Percentiles rank a stretch among this genome's conserved stretches.
Conservation (phyloP, 2,113 vertebrate species). For the Oxyruncus cristatus region DNA sequence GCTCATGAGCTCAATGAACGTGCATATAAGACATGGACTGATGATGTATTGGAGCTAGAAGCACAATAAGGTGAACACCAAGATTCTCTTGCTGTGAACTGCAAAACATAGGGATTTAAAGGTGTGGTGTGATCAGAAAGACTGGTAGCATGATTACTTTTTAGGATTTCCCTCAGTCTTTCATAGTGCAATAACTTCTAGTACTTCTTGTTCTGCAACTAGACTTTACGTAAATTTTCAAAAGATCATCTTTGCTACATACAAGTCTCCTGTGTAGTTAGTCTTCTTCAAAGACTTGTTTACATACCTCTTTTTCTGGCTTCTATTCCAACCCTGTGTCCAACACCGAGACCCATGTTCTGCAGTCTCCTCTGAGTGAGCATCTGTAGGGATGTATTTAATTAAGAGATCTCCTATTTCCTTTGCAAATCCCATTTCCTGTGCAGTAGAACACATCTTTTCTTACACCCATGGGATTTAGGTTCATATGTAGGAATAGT, state of each 20-base stretch:
- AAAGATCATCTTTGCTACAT: background rate
- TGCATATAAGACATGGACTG: background rate
- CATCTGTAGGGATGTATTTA: background rate
- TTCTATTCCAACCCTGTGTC: background rate
- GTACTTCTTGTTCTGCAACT: background rate
- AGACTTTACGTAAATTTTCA: background rate
- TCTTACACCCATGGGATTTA: background rate
- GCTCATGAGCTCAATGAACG: background rate
- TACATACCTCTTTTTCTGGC: background rate
- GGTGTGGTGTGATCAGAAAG: accelerated
- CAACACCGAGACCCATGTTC: accelerated
- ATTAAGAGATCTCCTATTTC: background rate
- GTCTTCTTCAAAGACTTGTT: background rate
- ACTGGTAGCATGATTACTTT: background rate
- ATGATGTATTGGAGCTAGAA: background rate
- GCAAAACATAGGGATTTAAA: background rate
- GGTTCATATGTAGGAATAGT: background rate
- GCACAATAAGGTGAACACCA: background rate
- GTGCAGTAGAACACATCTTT: background rate
- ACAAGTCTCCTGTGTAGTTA: background rate
- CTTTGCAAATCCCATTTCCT: background rate
- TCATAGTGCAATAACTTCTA: background rate
- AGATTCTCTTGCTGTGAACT: background rate
- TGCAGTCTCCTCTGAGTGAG: background rate
- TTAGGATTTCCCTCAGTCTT: background rate